Evolutionary conservation across 2,797 vertebrate genomes (phyloP).

Genomic region (Cossypha niveicapilla): DNA sequence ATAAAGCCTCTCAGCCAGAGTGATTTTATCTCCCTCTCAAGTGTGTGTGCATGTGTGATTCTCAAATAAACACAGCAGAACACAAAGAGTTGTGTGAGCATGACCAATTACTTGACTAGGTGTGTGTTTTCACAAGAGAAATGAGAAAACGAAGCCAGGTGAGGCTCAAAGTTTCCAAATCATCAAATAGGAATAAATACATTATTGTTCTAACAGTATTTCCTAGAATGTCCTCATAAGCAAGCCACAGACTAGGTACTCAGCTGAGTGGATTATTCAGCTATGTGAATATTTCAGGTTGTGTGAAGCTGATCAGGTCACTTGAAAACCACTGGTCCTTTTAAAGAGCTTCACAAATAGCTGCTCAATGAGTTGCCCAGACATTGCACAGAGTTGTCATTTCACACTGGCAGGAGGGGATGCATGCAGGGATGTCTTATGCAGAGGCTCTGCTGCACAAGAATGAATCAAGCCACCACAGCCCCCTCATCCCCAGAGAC

Average conservation of each 20-base stretch:
- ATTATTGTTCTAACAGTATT: not conserved
- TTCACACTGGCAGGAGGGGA: not conserved
- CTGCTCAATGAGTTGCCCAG: not conserved
- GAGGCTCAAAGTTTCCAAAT: not conserved
- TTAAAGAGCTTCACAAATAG: not conserved
- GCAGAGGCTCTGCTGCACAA: not conserved
- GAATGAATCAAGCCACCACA: not conserved
- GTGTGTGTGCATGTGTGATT: not conserved
- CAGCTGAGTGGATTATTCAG: not conserved
- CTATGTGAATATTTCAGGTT: not conserved
- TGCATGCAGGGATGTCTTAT: not conserved
- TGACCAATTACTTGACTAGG: not conserved
- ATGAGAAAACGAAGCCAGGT: not conserved
- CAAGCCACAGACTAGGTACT: not conserved
- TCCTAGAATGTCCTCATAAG: not conserved
- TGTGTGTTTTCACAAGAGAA: not conserved
- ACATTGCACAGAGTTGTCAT: not conserved
- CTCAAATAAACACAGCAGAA: not conserved
- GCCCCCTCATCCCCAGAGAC: accelerated
- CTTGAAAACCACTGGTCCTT: not conserved
- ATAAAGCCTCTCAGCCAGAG: not conserved
- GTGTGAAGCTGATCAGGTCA: not conserved
- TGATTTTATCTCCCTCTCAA: conserved; percentile 23
- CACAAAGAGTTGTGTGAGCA: not conserved
- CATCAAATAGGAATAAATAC: not conserved